Percentiles rank a stretch among this genome's conserved stretches.
Conservation (phyloP, 1,140 invertebrate species). For the Acromyrmex charruanus region DNA sequence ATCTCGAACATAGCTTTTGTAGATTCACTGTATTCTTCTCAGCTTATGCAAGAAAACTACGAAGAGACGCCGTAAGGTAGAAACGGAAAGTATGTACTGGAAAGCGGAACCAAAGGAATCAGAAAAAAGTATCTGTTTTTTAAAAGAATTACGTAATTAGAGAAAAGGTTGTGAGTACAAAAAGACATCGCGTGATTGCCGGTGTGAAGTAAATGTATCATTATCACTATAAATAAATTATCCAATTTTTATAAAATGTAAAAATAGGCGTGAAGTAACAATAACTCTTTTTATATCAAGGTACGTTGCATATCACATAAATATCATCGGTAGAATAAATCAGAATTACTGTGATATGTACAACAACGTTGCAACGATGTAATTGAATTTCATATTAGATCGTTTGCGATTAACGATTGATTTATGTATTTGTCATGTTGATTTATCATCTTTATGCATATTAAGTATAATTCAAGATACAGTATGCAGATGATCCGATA, state of each 20-base stretch:
- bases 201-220: neutral
- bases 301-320: neutral
- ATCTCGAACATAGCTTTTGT: neutral
- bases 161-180: neutral
- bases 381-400: constrained; percentile 24
- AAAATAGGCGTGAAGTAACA: neutral
- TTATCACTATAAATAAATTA: constrained; percentile 24
- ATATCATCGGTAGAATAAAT: neutral
- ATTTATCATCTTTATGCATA: constrained; percentile 4
- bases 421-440: neutral
- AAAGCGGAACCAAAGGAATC: neutral
- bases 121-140: neutral
- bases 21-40: neutral
- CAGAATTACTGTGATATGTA: neutral
- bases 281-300: constrained; percentile 16
- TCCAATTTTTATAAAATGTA: constrained; percentile 12
- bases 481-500: neutral
- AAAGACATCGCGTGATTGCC: constrained; percentile 22
- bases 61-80: neutral
- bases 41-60: neutral
- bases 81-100: neutral
- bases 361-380: neutral
- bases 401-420: neutral
- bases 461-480: constrained; percentile 1
- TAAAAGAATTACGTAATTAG: constrained; percentile 2